Base-by-base conservation (phyloP, 1,140 invertebrate species). In the Drosophila biarmipes region DNA sequence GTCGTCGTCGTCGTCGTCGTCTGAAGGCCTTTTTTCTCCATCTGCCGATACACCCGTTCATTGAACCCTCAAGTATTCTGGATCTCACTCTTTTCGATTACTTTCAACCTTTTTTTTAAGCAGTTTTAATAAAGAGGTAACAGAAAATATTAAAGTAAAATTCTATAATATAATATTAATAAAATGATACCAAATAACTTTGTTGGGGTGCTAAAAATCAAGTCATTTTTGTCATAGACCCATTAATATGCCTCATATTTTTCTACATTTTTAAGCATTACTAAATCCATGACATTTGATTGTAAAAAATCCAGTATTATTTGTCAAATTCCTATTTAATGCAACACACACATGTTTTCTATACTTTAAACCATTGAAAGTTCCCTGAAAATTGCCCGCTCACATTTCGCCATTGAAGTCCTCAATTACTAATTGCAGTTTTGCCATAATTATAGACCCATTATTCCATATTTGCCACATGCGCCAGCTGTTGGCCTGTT, bases 381-480 rank as follows among this genome's bases (percentile, higher is more conserved):
- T 37, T 45, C 48, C 40, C 46, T 34, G 29, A 19, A 19, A 29
- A 12, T n/a, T 11, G 31, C 34, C n/a, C 10, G 31, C 31, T 45
- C 34, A 15, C 21, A 58, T 84, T 73, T 14, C n/a, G 12, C 29
- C 34, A 29, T 57, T 66, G 29, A 61, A 59, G 29, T 74, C 46
- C 68, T 86, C 69, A 75, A 89, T 87, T 82, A 77, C 84, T 79
- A 89, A 89, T 89, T 84, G 76, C 61, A 58, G 45, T 82, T 78
- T 78, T 42, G 71, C 62, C 27, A 56, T 76, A 74, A 78, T 82
- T 42, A 85, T 80, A 29, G 56, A 6, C 62, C 74, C 67, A 79
- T 79, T 87, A 77, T 10, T 2, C 29, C 8, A 31, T 58, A 55
- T 59, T 69, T 87, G 69, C 76, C 45, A 34, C 48, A 58, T 78